phyloP scores from a whole-genome alignment of 2,888 invertebrate species.

The Heliconius hortense region DNA sequence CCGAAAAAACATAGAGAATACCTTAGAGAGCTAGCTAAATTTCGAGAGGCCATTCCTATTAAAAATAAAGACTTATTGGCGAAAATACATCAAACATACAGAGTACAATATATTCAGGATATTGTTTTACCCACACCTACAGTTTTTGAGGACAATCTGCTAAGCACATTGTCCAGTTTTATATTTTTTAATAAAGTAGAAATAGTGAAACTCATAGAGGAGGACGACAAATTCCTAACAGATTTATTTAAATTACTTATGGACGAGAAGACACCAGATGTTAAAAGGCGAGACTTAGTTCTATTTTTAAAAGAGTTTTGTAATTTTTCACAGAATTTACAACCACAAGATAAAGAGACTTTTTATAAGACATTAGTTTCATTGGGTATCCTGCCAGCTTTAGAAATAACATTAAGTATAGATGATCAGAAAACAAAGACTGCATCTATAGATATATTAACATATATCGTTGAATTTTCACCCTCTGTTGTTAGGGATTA shows the following conservation, averaged over 20 bases:
- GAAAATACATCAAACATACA: conserved; percentile 99
- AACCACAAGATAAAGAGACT: conserved; percentile 97
- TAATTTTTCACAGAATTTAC: conserved; percentile 98
- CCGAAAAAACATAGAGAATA: conserved; percentile 98
- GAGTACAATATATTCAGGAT: conserved; percentile 99
- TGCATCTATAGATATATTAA: conserved; percentile 98
- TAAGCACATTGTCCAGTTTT: conserved; percentile 98
- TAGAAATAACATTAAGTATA: conserved; percentile 95
- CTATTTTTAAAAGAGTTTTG: conserved; percentile 99
- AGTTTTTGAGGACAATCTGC: conserved; percentile 99
- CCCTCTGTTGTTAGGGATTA: conserved; percentile 98
- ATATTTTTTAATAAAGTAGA: conserved; percentile 99
- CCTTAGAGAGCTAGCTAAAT: conserved; percentile 94
- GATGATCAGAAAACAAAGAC: conserved; percentile 97
- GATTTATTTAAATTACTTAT: conserved; percentile 97
- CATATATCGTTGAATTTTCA: conserved; percentile 98
- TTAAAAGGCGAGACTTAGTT: conserved; percentile 95
- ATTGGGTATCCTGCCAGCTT: conserved; percentile 92
- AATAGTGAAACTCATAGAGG: conserved; percentile 98
- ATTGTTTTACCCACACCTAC: conserved; percentile 99
- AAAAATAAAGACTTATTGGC: conserved; percentile 96
- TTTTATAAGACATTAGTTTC: conserved; percentile 97
- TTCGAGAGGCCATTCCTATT: conserved; percentile 96
- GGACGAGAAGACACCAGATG: conserved; percentile 91
- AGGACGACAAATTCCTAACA: conserved; percentile 97